Conservation (phyloP, 1,140 invertebrate genomes). For the Mesaphorura yosii region DNA sequence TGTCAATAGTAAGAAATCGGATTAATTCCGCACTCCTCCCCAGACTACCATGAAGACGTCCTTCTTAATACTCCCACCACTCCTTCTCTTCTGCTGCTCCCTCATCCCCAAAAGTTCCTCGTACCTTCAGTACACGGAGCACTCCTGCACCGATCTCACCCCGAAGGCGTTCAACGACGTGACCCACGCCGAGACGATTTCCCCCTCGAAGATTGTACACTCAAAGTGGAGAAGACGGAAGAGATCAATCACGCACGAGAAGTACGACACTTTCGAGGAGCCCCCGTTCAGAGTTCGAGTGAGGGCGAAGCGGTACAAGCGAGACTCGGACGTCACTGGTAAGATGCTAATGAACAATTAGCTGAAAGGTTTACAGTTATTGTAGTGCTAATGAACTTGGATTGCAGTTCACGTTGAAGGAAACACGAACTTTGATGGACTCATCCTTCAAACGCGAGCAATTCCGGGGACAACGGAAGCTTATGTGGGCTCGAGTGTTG, state of each 20-base stretch:
- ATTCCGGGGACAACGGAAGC: constrained; percentile 2
- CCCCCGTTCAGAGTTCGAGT: constrained; percentile 18
- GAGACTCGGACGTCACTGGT: constrained; percentile 25
- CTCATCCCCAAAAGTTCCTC: too few species aligned
- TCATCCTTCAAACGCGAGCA: constrained; percentile 20
- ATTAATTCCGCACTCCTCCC: too few species aligned
- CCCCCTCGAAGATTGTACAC: background rate
- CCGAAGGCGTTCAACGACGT: constrained; percentile 17
- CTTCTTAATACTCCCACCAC: too few species aligned
- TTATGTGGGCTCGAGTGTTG: constrained; percentile 10
- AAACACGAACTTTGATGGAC: constrained; percentile 21
- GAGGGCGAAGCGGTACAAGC: constrained; percentile 16
- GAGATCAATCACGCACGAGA: background rate
- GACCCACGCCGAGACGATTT: background rate
- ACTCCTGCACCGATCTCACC: constrained; percentile 21
- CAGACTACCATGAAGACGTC: too few species aligned
- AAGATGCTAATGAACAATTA: constrained; percentile 2
- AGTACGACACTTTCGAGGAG: too few species aligned
- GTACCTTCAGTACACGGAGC: constrained; percentile 18
- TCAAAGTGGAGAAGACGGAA: background rate
- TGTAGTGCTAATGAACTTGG: background rate
- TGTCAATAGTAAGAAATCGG: too few species aligned
- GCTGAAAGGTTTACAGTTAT: background rate
- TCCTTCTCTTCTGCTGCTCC: too few species aligned
- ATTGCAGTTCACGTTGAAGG: constrained; percentile 26